Evolutionary conservation across 2,797 vertebrate genomes (phyloP).

Genomic region (Spinibarbus caldwelli): DNA sequence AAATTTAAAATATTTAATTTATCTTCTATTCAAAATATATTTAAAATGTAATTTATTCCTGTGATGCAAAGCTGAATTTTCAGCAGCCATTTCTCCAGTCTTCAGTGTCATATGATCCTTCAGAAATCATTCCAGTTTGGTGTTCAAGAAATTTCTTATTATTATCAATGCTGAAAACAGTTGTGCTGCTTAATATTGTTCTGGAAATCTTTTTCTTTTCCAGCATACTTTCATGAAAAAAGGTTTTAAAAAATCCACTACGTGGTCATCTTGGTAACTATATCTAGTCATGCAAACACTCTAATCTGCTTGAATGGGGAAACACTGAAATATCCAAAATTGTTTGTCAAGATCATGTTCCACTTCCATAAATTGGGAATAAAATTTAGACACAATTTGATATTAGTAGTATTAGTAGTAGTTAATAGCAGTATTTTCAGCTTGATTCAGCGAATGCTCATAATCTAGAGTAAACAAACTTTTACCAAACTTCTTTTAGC

Average conservation of each 20-base stretch:
- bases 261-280: neutral
- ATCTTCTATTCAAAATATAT: neutral
- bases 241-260: neutral
- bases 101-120: neutral
- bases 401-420: no score
- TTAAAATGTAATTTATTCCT: neutral
- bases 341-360: neutral
- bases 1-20: no score
- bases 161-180: neutral
- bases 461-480: neutral
- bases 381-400: neutral
- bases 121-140: neutral
- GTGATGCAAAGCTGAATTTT: neutral
- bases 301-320: neutral
- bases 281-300: neutral
- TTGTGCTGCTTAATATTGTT: neutral
- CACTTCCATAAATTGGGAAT: neutral
- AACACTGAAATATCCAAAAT: neutral
- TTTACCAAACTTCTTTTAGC: neutral
- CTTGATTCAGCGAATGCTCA: neutral
- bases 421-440: neutral
- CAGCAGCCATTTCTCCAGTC: neutral
- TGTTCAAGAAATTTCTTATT: neutral
- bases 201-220: neutral
- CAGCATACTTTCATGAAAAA: neutral